Base-by-base conservation (phyloP, 2,888 invertebrate species). In the Cecidostiba fungosa region DNA sequence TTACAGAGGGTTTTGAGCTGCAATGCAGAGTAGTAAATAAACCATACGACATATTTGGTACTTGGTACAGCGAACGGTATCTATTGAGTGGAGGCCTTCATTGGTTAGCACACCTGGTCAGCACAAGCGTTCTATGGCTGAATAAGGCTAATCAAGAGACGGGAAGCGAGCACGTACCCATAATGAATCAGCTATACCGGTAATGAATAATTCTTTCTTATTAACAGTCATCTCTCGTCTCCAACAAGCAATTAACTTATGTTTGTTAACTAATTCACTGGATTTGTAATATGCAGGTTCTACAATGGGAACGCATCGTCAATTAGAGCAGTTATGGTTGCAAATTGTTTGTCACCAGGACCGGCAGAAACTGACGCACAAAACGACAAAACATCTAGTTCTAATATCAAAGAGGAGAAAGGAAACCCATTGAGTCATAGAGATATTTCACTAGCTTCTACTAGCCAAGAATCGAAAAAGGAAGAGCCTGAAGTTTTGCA, bases 11-110 rank as follows among this genome's bases (percentile, higher is more conserved):
- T 81, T 97, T 97, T 90, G 94, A 95, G 88, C 94, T 96, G 54
- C 95, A 96, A 89, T 96, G 97, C 90, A 94, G 97, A 77, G 96
- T 97, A 10, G 95, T 96, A 76, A 97, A 97, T 93, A 97, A 97
- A 89, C 97, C 98, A 0, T 97, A 97, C 90, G 97, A 98, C 92
- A 96, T 97, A 88, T 97, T 97, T 93, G 97, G 98, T 12, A 96
- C 97, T n/a, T 98, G 97, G 97, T 97, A 96, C 91, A 97, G 96
- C 90, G 97, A 97, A 91, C 95, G 95, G 89, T 96, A 97, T 91
- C 94, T 98, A 14, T 94, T 98, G 66, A 97, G 97, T 12, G 97
- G 97, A 1, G 96, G 97, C 91, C 94, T 97, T n/a, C 95, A 96
- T 90, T 97, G 97, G 96, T 93, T 97, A 79, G 97, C 96, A 0